phyloP scores from a whole-genome alignment of 2,113 vertebrate genomes.

The Nannospalax galili region DNA sequence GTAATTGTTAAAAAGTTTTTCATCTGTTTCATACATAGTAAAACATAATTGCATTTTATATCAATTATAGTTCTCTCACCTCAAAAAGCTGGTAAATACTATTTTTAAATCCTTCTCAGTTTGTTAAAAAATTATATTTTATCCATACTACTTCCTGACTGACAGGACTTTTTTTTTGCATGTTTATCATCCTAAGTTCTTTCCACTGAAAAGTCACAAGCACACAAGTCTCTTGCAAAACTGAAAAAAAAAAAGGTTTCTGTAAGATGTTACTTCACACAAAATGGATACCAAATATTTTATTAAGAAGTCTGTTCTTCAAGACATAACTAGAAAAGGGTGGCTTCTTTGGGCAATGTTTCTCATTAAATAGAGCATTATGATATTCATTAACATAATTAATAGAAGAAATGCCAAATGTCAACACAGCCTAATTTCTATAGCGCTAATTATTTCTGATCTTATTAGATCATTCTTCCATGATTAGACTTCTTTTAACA shows the following conservation, averaged over 20 bases:
- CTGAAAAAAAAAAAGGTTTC: slow-evolving; percentile 18
- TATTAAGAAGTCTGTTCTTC: not conserved
- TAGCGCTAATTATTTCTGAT: slow-evolving; percentile 47
- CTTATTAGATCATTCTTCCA: slow-evolving; percentile 32
- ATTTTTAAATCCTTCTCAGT: not conserved
- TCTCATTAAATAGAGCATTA: slow-evolving; percentile 31
- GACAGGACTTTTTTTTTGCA: not conserved
- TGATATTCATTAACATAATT: not conserved
- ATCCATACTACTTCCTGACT: not conserved
- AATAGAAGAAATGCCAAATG: not conserved
- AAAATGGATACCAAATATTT: not conserved
- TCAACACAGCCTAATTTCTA: not conserved
- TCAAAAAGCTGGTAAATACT: not conserved
- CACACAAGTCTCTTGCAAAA: slow-evolving; percentile 44
- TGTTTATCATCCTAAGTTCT: not conserved
- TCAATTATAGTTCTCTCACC: not conserved
- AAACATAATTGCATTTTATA: slow-evolving; percentile 26
- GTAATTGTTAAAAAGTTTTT: slow-evolving; percentile 5
- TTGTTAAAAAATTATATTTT: not conserved
- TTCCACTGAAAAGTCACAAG: not conserved
- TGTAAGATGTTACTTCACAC: slow-evolving; percentile 31
- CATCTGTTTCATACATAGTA: slow-evolving; percentile 14
- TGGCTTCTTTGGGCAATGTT: not conserved
- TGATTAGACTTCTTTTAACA: slow-evolving; percentile 48
- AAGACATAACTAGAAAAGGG: not conserved